A percentile compares a stretch with the other conserved stretches of the same genome.
These are phyloP conservation scores for Baryphthengus martii DNA, from an alignment of 2,113 vertebrate species.

Conservation along the genomic window DNA sequence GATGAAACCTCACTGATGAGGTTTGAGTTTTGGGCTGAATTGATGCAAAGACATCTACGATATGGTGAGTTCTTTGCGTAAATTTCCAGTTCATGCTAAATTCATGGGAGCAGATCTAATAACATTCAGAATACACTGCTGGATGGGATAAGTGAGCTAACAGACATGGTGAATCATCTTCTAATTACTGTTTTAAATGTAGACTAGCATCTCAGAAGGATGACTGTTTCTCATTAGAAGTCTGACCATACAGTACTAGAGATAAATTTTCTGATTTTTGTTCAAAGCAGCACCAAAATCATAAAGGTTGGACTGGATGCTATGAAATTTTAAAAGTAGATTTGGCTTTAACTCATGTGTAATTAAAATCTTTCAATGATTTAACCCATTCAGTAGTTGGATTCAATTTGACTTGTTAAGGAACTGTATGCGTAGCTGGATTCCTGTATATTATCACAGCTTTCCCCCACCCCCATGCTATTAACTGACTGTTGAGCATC, in stretches of 20 bases:
- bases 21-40: not conserved
- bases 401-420: not conserved
- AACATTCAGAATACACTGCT: not conserved
- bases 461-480: not conserved
- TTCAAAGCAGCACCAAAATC: not conserved
- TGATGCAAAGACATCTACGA: not conserved
- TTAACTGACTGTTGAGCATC: conserved; percentile 39
- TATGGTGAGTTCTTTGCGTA: not conserved
- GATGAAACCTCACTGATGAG: not conserved
- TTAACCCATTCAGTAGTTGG: not conserved
- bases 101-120: not conserved
- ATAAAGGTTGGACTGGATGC: not conserved
- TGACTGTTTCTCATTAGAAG: not conserved
- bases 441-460: not conserved
- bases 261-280: not conserved
- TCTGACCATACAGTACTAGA: not conserved
- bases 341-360: not conserved
- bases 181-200: conserved; percentile 2
- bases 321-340: not conserved
- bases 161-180: not conserved
- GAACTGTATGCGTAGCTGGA: not conserved
- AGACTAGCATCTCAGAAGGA: not conserved
- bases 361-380: not conserved
- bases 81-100: not conserved
- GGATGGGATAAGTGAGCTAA: not conserved